A percentile compares a stretch with the other conserved stretches of the same genome.
Conservation (phyloP, 2,797 vertebrate species). For the Spizella passerina region DNA sequence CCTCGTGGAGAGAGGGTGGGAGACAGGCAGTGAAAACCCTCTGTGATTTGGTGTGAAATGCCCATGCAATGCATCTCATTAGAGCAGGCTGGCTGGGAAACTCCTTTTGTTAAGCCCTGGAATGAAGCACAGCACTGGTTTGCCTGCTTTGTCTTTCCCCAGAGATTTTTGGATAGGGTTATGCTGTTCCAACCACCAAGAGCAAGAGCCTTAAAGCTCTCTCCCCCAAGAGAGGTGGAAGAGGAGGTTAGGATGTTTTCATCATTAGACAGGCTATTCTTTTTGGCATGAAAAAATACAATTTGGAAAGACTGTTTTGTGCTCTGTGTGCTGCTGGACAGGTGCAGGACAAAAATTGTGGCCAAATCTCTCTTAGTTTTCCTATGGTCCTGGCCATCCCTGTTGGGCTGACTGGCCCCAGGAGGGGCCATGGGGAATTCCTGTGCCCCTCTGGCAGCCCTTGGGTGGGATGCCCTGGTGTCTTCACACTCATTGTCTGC, state of each 20-base stretch:
- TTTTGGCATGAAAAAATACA: neutral
- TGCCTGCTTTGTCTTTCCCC: neutral
- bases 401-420: rapidly evolving
- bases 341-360: neutral
- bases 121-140: neutral
- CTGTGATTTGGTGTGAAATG: neutral
- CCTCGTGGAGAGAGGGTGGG: neutral
- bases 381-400: rapidly evolving
- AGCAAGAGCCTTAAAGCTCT: neutral
- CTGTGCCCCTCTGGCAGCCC: neutral
- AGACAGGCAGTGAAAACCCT: rapidly evolving
- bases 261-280: neutral
- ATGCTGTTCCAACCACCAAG: rapidly evolving
- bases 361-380: neutral
- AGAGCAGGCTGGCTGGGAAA: neutral
- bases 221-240: neutral
- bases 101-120: neutral
- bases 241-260: neutral
- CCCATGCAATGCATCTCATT: neutral
- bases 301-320: neutral
- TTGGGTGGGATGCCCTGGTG: neutral
- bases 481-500: neutral
- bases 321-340: neutral
- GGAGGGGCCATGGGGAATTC: neutral
- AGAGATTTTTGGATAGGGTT: neutral